phyloP scores from a whole-genome alignment of 2,113 vertebrate species.

The Misgurnus mizolepis region DNA sequence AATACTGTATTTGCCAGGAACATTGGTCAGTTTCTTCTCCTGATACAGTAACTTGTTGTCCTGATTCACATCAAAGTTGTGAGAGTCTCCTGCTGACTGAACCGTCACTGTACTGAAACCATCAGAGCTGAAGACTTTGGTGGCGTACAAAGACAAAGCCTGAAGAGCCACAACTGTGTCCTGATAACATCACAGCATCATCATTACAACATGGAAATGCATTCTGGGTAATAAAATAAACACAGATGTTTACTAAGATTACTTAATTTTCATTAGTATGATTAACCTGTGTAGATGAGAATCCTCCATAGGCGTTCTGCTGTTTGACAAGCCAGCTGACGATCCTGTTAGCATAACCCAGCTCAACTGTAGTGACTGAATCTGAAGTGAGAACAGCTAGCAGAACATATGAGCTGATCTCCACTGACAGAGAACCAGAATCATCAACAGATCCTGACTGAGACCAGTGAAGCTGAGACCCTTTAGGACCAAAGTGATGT shows the following conservation, averaged over 20 bases:
- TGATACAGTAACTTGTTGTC: slow-evolving; percentile 84
- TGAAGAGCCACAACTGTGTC: slow-evolving; percentile 76
- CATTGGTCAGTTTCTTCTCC: slow-evolving; percentile 62
- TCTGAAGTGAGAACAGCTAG: slow-evolving; percentile 65
- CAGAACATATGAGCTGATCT: slow-evolving; percentile 69
- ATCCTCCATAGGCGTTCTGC: slow-evolving; percentile 77
- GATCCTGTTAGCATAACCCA: slow-evolving; percentile 65
- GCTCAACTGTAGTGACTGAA: slow-evolving; percentile 51
- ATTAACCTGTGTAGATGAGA: slow-evolving; percentile 77
- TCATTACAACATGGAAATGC: background rate
- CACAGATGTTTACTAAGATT: background rate
- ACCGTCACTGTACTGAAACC: slow-evolving; percentile 65
- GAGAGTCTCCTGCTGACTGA: slow-evolving; percentile 58
- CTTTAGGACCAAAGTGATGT: background rate
- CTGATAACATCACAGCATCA: slow-evolving; percentile 58
- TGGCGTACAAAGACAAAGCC: slow-evolving; percentile 69
- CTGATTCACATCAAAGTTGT: slow-evolving; percentile 74
- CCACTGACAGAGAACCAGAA: slow-evolving; percentile 63
- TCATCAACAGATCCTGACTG: slow-evolving; percentile 40
- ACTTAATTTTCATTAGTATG: background rate
- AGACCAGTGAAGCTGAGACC: slow-evolving; percentile 48
- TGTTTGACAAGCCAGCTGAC: slow-evolving; percentile 76
- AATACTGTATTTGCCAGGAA: slow-evolving; percentile 69
- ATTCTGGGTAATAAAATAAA: background rate
- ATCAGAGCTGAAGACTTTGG: slow-evolving; percentile 61